These are phyloP conservation scores for Homarus americanus DNA, from an alignment of 1,140 invertebrate species.

Conservation along the genomic window DNA sequence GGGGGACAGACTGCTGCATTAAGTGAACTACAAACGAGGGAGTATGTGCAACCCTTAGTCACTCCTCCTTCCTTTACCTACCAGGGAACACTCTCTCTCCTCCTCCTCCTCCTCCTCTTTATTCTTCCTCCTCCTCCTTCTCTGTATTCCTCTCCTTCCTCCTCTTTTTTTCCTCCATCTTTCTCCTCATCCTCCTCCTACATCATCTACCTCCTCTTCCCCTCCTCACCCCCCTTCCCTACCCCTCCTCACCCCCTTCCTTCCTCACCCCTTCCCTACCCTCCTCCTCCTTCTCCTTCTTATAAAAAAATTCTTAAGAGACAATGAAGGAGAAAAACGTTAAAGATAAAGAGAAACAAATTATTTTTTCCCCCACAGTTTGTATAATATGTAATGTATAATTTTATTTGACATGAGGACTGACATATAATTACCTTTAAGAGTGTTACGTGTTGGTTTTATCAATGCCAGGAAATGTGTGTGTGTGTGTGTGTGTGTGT, in stretches of 20 bases:
- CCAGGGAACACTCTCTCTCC: too few relatives aligned
- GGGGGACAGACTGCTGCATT: background rate
- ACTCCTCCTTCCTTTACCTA: background rate
- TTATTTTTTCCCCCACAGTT: background rate
- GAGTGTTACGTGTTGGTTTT: background rate
- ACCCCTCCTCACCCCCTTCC: background rate
- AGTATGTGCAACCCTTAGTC: too few relatives aligned
- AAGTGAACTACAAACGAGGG: too few relatives aligned
- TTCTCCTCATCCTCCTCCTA: background rate
- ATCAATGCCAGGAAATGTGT: background rate
- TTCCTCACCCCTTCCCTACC: background rate
- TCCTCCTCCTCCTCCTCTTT: too few relatives aligned
- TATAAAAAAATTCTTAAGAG: background rate
- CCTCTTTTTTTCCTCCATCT: background rate
- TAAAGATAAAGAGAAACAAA: background rate
- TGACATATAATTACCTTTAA: background rate
- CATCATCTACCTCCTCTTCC: background rate
- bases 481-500: conserved; percentile 17
- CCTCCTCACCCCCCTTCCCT: background rate
- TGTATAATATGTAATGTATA: background rate
- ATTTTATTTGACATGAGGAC: background rate
- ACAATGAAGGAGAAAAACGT: background rate
- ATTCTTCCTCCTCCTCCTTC: too few relatives aligned
- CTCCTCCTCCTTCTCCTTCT: background rate
- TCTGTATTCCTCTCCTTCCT: too few relatives aligned